Conservation (phyloP, 2,888 invertebrate genomes). For the Lasioglossum marginatum region DNA sequence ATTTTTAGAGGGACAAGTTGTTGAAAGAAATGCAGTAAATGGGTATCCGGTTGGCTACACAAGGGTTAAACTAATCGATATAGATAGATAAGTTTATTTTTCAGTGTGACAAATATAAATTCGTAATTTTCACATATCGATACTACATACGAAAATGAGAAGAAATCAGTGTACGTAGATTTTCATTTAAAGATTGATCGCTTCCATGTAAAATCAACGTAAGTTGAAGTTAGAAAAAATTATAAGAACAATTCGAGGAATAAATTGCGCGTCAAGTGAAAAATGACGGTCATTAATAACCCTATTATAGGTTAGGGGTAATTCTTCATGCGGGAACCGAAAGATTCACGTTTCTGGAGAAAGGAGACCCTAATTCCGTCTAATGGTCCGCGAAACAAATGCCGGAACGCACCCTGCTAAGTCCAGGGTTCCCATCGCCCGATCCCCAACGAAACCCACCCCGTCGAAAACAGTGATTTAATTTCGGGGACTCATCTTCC, state of each 20-base stretch:
- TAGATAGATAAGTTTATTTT: too few relatives aligned
- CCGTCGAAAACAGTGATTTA: slow-evolving; percentile 75
- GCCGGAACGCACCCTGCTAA: slow-evolving; percentile 69
- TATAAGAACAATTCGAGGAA: neutral
- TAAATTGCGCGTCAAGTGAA: neutral
- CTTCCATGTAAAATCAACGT: neutral
- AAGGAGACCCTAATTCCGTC: slow-evolving; percentile 71
- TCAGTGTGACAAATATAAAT: too few relatives aligned
- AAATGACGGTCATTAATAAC: neutral
- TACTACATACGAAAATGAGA: too few relatives aligned
- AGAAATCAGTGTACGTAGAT: neutral
- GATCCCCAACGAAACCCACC: slow-evolving; percentile 39
- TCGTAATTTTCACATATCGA: neutral
- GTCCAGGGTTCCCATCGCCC: slow-evolving; percentile 31
- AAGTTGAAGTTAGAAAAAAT: neutral
- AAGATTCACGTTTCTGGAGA: slow-evolving; percentile 64
- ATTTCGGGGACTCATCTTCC: slow-evolving; percentile 80
- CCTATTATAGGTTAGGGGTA: too few relatives aligned
- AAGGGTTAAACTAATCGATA: too few relatives aligned
- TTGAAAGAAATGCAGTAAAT: too few relatives aligned
- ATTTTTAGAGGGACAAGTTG: too few relatives aligned
- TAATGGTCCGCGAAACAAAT: slow-evolving; percentile 80
- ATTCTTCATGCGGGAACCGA: slow-evolving; percentile 41
- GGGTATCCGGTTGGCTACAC: too few relatives aligned
- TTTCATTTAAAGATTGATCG: neutral